phyloP scores from a whole-genome alignment of 1,140 invertebrate species.

The Drosophila hydei region DNA sequence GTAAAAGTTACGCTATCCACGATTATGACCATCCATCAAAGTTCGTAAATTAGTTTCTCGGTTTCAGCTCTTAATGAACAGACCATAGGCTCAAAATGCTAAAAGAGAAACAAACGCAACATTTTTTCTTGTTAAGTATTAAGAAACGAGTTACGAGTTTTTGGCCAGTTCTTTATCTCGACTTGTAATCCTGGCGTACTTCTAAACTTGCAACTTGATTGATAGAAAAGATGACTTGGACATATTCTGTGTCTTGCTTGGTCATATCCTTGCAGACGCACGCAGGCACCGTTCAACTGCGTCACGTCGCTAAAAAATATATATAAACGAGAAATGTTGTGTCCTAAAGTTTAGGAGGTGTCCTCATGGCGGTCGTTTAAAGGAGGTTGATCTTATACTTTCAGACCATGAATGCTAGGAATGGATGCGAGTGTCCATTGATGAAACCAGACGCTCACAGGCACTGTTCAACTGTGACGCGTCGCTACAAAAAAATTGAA shows the following conservation, averaged over 20 bases:
- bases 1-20: constrained; percentile 31
- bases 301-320: constrained; percentile 72
- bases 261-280: constrained; percentile 47
- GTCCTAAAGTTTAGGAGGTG: constrained; percentile 30
- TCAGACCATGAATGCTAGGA: not conserved
- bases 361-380: not conserved
- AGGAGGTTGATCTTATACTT: not conserved
- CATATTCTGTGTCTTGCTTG: constrained; percentile 10
- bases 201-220: constrained; percentile 19
- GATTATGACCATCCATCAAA: constrained; percentile 5
- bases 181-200: constrained; percentile 24
- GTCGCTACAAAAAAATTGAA: constrained; percentile 64
- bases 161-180: constrained; percentile 5
- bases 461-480: constrained; percentile 71
- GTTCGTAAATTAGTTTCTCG: constrained; percentile 14
- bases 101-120: constrained; percentile 62
- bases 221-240: constrained; percentile 18
- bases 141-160: constrained; percentile 62
- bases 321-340: constrained; percentile 55
- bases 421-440: constrained; percentile 6
- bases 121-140: constrained; percentile 56
- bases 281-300: constrained; percentile 81
- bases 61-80: constrained; percentile 8
- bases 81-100: constrained; percentile 27
- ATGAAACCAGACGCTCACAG: constrained; percentile 53